phyloP scores from a whole-genome alignment of 2,888 invertebrate genomes.

The Eristalinus sepulchralis region DNA sequence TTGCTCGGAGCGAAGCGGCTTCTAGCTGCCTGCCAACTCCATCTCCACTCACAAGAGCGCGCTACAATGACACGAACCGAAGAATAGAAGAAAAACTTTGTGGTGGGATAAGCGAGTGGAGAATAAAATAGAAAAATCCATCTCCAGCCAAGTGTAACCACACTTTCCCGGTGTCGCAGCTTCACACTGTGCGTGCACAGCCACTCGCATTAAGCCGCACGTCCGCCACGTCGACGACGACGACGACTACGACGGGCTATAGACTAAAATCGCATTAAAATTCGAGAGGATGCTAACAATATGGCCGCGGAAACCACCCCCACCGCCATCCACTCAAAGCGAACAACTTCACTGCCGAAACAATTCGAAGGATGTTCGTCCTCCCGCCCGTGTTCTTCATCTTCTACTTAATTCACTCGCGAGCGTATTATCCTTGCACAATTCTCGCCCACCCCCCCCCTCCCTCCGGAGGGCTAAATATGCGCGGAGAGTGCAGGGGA shows the following conservation, averaged over 20 bases:
- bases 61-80: background rate
- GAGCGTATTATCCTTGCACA: constrained; percentile 61
- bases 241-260: constrained; percentile 38
- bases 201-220: constrained; percentile 33
- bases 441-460: constrained; percentile 1
- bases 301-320: constrained; percentile 49
- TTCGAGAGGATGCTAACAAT: constrained; percentile 57
- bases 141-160: constrained; percentile 34
- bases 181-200: constrained; percentile 37
- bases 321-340: constrained; percentile 24
- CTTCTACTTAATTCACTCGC: constrained; percentile 57
- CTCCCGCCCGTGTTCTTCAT: constrained; percentile 19
- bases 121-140: background rate
- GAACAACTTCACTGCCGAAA: constrained; percentile 46
- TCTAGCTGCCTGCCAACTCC: background rate
- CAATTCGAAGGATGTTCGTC: constrained; percentile 58
- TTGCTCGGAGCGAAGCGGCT: background rate
- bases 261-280: constrained; percentile 50
- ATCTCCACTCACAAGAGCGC: background rate
- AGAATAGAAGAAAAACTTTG: background rate
- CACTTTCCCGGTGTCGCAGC: constrained; percentile 35
- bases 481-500: constrained; percentile 26
- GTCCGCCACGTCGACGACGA: constrained; percentile 37
- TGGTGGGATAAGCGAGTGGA: background rate
- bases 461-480: background rate